Conservation (phyloP, 2,113 vertebrate species). For the Bujurquina vittata region DNA sequence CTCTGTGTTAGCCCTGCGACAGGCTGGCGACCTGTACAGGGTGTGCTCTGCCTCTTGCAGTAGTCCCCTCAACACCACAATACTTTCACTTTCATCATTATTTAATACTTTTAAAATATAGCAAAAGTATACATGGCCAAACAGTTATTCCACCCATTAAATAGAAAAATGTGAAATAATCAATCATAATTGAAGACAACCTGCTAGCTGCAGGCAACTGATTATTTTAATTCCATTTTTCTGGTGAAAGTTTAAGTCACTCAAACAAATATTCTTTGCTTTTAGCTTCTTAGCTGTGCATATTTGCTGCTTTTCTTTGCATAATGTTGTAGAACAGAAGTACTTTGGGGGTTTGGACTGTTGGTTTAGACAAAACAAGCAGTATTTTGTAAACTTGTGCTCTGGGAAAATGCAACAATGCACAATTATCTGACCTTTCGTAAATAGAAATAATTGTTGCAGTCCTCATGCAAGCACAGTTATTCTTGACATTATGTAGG, state of each 20-base stretch:
- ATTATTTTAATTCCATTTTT: not conserved
- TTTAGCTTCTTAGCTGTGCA: not conserved
- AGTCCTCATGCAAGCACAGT: not conserved
- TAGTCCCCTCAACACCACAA: not conserved
- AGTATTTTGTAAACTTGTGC: not conserved
- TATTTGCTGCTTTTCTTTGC: not conserved
- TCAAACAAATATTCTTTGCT: not conserved
- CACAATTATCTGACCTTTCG: slow-evolving; percentile 6
- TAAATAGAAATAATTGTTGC: not conserved
- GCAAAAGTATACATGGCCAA: not conserved
- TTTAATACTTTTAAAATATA: not conserved
- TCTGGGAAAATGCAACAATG: not conserved
- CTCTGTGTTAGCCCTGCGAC: too few species aligned
- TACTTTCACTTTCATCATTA: not conserved
- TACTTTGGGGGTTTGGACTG: not conserved
- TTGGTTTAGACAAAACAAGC: not conserved
- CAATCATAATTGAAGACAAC: too few species aligned
- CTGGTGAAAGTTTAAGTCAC: not conserved
- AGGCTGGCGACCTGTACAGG: too few species aligned
- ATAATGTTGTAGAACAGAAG: not conserved
- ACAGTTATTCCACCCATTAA: not conserved
- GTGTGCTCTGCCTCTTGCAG: too few species aligned
- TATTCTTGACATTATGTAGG: not conserved
- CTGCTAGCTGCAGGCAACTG: not conserved
- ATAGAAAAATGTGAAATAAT: not conserved